Evolutionary conservation across 2,888 invertebrate genomes (phyloP).

Genomic region (Pammene fasciana): DNA sequence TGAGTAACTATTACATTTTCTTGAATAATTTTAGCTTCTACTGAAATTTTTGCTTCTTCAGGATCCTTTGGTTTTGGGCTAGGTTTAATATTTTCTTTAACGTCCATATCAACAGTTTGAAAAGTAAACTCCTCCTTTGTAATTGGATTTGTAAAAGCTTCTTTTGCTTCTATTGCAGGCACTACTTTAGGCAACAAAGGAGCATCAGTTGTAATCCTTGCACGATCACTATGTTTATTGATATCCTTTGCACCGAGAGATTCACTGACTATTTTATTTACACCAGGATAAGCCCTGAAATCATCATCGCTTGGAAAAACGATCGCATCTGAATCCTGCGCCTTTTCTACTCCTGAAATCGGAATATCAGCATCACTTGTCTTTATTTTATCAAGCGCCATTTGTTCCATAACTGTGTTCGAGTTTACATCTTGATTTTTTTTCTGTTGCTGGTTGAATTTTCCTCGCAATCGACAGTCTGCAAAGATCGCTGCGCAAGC

Average conservation of each 20-base stretch:
- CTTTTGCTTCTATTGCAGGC: conserved; percentile 12
- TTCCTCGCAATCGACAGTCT: conserved; percentile 11
- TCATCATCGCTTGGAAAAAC: conserved; percentile 26
- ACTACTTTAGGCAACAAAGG: conserved; percentile 14
- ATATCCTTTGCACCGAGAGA: not conserved
- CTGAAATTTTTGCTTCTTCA: not conserved
- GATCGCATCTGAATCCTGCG: conserved; percentile 9
- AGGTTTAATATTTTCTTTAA: not conserved
- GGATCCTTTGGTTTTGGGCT: not conserved
- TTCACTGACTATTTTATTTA: not conserved
- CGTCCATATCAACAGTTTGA: not conserved
- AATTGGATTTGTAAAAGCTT: conserved; percentile 17
- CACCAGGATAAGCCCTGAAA: not conserved
- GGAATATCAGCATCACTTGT: not conserved
- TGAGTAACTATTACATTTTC: not conserved
- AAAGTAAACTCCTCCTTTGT: not conserved
- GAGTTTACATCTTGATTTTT: not conserved
- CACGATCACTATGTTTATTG: not conserved
- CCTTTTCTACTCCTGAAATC: not conserved
- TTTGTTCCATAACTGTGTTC: not conserved
- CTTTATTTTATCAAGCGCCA: not conserved
- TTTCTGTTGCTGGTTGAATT: not conserved
- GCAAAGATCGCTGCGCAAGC: conserved; percentile 5
- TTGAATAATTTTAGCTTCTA: not conserved
- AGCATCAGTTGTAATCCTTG: not conserved